Percentiles rank a stretch among this genome's conserved stretches.
These are phyloP conservation scores for Onthophagus taurus DNA, from an alignment of 1,140 invertebrate genomes.

Conservation along the genomic window DNA sequence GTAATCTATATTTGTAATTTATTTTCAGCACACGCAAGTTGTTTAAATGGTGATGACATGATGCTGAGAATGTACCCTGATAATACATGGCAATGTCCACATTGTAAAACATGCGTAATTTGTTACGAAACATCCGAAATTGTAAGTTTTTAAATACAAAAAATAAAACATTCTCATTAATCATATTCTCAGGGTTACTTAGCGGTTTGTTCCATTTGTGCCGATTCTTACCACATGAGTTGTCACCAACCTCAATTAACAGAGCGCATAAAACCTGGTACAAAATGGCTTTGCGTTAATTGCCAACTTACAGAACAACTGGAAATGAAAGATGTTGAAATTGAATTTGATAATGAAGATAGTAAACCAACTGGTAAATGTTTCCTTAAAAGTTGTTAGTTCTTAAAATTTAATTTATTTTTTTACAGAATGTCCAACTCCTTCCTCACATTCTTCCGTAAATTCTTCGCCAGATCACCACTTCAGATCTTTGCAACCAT, in stretches of 20 bases:
- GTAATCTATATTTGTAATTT: conserved; percentile 12
- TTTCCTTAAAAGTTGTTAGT: no score
- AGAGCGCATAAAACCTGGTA: conserved; percentile 43
- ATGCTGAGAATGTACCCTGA: conserved; percentile 53
- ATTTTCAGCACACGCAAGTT: conserved; percentile 52
- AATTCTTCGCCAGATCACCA: conserved; percentile 19
- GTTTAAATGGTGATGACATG: conserved; percentile 52
- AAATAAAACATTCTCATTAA: background rate
- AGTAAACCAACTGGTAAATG: conserved; percentile 5
- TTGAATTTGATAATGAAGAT: conserved; percentile 8
- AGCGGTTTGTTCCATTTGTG: conserved; percentile 69
- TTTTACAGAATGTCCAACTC: conserved; percentile 2
- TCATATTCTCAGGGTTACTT: conserved; percentile 50
- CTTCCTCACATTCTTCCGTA: conserved; percentile 20
- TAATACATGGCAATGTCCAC: conserved; percentile 62
- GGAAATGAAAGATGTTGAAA: conserved; percentile 31
- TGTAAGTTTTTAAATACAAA: conserved; percentile 41
- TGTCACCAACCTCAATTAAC: conserved; percentile 60
- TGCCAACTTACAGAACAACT: conserved; percentile 39
- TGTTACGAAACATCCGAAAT: conserved; percentile 61
- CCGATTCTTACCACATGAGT: conserved; percentile 69
- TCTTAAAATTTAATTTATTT: no score
- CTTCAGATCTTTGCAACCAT: conserved; percentile 19
- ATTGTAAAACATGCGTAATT: conserved; percentile 59
- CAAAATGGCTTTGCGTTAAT: conserved; percentile 49